phyloP scores from a whole-genome alignment of 2,888 invertebrate species.

The Priocnemis perturbator region DNA sequence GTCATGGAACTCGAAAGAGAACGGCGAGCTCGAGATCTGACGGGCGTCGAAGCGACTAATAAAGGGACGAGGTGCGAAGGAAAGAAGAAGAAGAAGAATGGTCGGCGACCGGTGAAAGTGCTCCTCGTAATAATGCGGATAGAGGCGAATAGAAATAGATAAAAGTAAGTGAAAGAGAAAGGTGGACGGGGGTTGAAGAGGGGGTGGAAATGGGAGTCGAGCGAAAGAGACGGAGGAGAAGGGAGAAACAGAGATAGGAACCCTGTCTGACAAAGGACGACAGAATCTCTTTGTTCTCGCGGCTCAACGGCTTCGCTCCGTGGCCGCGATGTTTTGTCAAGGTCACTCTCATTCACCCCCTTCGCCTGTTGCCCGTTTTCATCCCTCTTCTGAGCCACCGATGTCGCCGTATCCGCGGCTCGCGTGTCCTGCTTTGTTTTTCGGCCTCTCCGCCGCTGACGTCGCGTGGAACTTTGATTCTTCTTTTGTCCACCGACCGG shows the following conservation, averaged over 20 bases:
- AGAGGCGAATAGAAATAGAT: slow-evolving; percentile 53
- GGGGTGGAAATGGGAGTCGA: slow-evolving; percentile 47
- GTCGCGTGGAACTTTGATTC: neutral
- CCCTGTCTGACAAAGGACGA: slow-evolving; percentile 71
- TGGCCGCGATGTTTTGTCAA: slow-evolving; percentile 74
- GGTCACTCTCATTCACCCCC: slow-evolving; percentile 73
- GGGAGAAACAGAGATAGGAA: slow-evolving; percentile 55
- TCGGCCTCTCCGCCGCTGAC: neutral
- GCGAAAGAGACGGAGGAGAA: slow-evolving; percentile 37
- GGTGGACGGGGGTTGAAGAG: slow-evolving; percentile 13
- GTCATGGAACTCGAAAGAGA: neutral
- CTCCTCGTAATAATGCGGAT: slow-evolving; percentile 43
- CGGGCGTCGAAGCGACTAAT: neutral
- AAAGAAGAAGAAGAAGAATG: too few relatives aligned
- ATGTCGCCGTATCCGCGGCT: slow-evolving; percentile 5
- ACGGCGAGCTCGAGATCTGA: neutral
- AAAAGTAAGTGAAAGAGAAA: slow-evolving; percentile 44
- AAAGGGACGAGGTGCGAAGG: too few relatives aligned
- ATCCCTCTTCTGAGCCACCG: slow-evolving; percentile 15
- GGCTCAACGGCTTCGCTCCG: slow-evolving; percentile 71
- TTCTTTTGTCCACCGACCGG: too few relatives aligned
- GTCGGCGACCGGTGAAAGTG: slow-evolving; percentile 2
- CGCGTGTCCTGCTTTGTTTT: slow-evolving; percentile 10
- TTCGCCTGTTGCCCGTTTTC: slow-evolving; percentile 60
- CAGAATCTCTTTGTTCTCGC: slow-evolving; percentile 74